Percentiles rank a stretch among this genome's conserved stretches.
Evolutionary conservation across 1,140 invertebrate species (phyloP).

Genomic region (Drosophila nigrodunni): DNA sequence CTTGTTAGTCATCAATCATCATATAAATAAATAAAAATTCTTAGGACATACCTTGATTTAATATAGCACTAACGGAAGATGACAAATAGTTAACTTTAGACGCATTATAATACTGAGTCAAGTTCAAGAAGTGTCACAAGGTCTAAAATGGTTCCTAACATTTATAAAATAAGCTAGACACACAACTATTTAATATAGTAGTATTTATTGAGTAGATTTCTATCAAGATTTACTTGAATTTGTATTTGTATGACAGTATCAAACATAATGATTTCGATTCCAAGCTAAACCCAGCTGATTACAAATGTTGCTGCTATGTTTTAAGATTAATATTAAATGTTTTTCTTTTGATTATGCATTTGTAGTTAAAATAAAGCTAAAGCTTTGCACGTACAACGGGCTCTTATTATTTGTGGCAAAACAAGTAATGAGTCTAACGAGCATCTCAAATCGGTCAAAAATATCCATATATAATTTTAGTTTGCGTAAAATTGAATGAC

Average conservation of each 20-base stretch:
- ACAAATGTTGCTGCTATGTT: not conserved
- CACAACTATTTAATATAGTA: not conserved
- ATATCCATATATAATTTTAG: no score
- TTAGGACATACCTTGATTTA: no score
- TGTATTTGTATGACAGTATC: no score
- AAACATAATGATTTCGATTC: not conserved
- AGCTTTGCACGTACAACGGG: no score
- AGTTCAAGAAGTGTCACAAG: slow-evolving; percentile 23
- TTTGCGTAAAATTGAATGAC: no score
- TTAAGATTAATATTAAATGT: not conserved
- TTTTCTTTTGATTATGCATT: not conserved
- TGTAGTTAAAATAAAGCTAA: no score
- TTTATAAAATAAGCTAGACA: not conserved
- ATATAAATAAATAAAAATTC: no score
- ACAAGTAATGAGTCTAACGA: no score
- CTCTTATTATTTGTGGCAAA: no score
- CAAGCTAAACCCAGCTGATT: slow-evolving; percentile 6
- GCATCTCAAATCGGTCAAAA: no score
- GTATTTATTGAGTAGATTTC: not conserved
- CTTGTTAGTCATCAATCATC: not conserved
- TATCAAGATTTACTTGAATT: not conserved
- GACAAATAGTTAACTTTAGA: no score
- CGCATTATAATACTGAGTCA: not conserved
- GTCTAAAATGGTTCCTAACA: not conserved
- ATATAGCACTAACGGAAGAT: no score